Evolutionary conservation across 2,113 vertebrate genomes (phyloP), one percentile per base, ranked within the genome.

Genomic region (Melozone crissalis): DNA sequence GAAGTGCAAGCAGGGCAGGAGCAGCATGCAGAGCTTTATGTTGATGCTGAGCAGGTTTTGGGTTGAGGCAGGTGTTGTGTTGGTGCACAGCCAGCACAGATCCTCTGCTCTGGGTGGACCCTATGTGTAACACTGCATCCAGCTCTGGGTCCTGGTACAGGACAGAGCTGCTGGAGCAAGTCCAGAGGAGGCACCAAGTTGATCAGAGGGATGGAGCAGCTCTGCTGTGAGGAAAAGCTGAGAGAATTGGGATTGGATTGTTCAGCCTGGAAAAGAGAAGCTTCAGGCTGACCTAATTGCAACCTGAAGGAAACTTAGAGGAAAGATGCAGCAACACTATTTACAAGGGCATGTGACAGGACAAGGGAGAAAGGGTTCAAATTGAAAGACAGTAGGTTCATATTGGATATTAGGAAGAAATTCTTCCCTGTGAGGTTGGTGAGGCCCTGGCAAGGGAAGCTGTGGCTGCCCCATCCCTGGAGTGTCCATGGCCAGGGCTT

Each of bases 11-110:
- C 10, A 20, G 55, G 22, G 39, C 31, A 35, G n/a, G 30, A 26
- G 1, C 4, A 13, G 15, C 0, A 3, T 7, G 17, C 33, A 37
- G 28, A 68, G 26, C 26, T 28, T 26, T 2, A 0, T 24, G 11
- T 19, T 39, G 23, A 30, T 31, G 17, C 11, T 14, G 4, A 8
- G 4, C 4, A 21, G 43, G 18, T 35, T 63, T 43, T 20, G 65
- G 7, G 2, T 33, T n/a, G 58, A 31, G 67, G 76, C n/a, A 26
- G 20, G 41, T 31, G 24, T 49, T 43, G 3, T 18, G 5, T 7
- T 30, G 35, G 11, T 6, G 18, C n/a, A 35, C 15, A 7, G 18
- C 27, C 49, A 35, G 28, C 54, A 49, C 46, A 44, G 37, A 28
- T 33, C 22, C 55, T 69, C 55, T 61, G 46, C 54, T 77, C 54